phyloP scores from a whole-genome alignment of 2,113 vertebrate species.

The Thamnaconus septentrionalis region DNA sequence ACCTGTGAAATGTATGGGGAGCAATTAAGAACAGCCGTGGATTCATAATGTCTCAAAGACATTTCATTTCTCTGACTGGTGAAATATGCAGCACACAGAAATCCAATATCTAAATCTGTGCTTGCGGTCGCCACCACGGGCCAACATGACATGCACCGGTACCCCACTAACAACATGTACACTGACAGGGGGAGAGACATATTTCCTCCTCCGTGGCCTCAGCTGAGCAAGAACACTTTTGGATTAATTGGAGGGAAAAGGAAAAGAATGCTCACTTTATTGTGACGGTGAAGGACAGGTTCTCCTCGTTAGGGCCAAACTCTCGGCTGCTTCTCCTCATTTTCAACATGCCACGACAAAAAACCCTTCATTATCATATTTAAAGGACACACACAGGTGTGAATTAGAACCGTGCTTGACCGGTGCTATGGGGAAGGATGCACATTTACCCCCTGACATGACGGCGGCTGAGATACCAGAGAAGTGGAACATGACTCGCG shows the following conservation, averaged over 20 bases:
- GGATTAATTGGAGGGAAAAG: constrained; percentile 45
- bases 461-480: no score
- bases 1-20: no score
- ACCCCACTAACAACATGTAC: constrained; percentile 9
- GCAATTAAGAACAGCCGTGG: no score
- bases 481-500: no score
- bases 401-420: no score
- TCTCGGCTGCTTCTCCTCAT: not conserved
- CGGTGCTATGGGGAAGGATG: no score
- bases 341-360: not conserved
- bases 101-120: not conserved
- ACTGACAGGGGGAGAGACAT: constrained; percentile 28
- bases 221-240: constrained; percentile 11
- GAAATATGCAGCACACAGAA: not conserved
- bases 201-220: constrained; percentile 10
- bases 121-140: not conserved
- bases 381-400: no score
- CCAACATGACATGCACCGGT: not conserved
- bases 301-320: constrained; percentile 25
- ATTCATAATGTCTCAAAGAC: no score
- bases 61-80: no score
- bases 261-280: constrained; percentile 3
- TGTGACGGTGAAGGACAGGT: constrained; percentile 26
- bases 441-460: no score
- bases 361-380: no score